phyloP scores from a whole-genome alignment of 2,113 vertebrate species.

The Hyla sarda region DNA sequence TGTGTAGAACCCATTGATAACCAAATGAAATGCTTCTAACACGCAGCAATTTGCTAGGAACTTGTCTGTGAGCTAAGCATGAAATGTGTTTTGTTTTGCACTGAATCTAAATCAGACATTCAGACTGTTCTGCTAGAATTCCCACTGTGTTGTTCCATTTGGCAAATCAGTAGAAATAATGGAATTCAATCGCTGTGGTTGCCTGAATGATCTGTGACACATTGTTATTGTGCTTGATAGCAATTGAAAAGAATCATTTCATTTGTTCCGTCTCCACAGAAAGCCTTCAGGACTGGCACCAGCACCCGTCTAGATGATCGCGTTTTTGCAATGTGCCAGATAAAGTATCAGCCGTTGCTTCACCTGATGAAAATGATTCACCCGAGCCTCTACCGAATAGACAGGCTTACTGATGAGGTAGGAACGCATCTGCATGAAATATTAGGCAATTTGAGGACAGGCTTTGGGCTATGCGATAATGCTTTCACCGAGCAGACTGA shows the following conservation, averaged over 20 bases:
- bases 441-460: neutral
- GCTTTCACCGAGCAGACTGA: neutral
- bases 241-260: slow-evolving; percentile 29
- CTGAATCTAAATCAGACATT: neutral
- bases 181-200: neutral
- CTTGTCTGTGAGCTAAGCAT: neutral
- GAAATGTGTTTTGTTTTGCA: neutral
- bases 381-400: slow-evolving; percentile 92
- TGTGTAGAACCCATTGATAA: neutral
- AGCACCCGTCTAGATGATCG: slow-evolving; percentile 95
- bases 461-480: neutral
- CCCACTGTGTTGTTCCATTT: neutral
- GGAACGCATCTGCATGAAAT: slow-evolving; percentile 39
- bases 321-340: slow-evolving; percentile 95
- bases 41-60: neutral
- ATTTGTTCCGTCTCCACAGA: slow-evolving; percentile 72
- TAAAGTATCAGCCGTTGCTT: slow-evolving; percentile 91
- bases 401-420: slow-evolving; percentile 92
- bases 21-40: neutral
- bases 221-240: neutral
- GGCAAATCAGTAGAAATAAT: neutral
- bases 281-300: slow-evolving; percentile 89
- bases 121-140: neutral
- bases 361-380: slow-evolving; percentile 92
- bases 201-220: neutral